Conservation (phyloP, 2,888 invertebrate genomes). For the Dastarcus helophoroides region DNA sequence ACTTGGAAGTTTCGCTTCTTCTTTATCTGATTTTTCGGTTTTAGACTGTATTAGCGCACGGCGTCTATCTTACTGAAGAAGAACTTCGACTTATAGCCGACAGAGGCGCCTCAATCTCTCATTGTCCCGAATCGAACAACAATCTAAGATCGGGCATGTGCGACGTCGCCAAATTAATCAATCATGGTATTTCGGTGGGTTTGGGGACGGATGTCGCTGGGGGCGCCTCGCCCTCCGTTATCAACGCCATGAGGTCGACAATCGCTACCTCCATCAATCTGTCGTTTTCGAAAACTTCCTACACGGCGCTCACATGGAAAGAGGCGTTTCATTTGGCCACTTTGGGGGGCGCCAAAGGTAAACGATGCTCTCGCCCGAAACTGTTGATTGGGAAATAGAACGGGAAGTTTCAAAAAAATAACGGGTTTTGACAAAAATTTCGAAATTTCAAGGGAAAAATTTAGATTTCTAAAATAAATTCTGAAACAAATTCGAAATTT, state of each 20-base stretch:
- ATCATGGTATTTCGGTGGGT: constrained; percentile 60
- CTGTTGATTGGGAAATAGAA: too few relatives aligned
- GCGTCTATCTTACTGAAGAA: constrained; percentile 56
- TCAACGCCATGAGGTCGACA: constrained; percentile 62
- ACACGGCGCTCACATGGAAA: constrained; percentile 46
- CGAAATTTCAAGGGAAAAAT: too few relatives aligned
- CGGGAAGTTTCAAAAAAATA: too few relatives aligned
- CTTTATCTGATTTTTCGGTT: constrained; percentile 12
- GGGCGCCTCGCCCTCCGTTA: constrained; percentile 64
- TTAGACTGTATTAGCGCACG: constrained; percentile 74
- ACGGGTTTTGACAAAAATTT: too few relatives aligned
- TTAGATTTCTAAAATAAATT: too few relatives aligned
- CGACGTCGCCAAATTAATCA: constrained; percentile 55
- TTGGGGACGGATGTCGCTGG: constrained; percentile 83
- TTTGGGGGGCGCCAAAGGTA: constrained; percentile 73
- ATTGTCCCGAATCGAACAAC: constrained; percentile 81
- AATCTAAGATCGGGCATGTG: constrained; percentile 72
- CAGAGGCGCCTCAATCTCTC: constrained; percentile 59
- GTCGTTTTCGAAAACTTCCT: constrained; percentile 38
- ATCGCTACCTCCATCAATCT: constrained; percentile 63
- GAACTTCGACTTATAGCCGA: constrained; percentile 54
- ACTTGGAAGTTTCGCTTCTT: constrained; percentile 3
- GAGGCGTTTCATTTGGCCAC: constrained; percentile 80
- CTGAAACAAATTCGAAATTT: too few relatives aligned
- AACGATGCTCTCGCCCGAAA: too few relatives aligned